Base-by-base conservation (phyloP, 2,113 vertebrate genomes). In the Pampusana beccarii region DNA sequence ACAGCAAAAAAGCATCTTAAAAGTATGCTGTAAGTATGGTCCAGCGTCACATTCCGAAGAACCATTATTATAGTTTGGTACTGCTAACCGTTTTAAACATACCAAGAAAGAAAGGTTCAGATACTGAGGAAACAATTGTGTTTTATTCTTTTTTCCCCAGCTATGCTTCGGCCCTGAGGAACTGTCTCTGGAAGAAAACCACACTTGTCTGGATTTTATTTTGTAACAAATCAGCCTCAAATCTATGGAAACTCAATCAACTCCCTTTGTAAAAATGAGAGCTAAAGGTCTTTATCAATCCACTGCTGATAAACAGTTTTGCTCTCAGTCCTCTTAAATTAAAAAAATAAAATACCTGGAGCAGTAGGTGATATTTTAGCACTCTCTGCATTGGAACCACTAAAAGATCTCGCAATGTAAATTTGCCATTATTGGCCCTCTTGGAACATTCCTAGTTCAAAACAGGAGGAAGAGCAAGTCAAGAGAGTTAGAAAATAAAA, bases 381-480 rank as follows among this genome's bases (percentile, higher is more conserved):
- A 99, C 99, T 88, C 99, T 98, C 91, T 99, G 99, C 99, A 99
- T 99, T 5, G 99, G 99, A 85, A 99, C 99, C 40, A 99, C 99
- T 25, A 99, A 98, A 34, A 99, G 98, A 96, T 99, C 99, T 64
- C 99, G 97, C 93, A 99, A 96, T 1, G 99, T 99, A 93, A 99
- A 99, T 84, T 99, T 99, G 54, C 99, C 99, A 4, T 99, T 99
- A 96, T 99, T 99, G 15, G 99, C 99, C 96, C 99, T 98, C 96
- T 99, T 99, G 13, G 99, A 99, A 97, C 99, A 99, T 90, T 99
- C 99, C 96, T 77, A n/a, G 26, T 94, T 94, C 70, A 91, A 93
- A 92, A 33, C 53, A 94, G 19, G 92, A 74, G 17, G 91, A 88
- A 74, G 4, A 84, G 16, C 26, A 64, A 88, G 57, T 66, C 13